Evolutionary conservation across 2,888 invertebrate species (phyloP).

Genomic region (Xestia xanthographa): DNA sequence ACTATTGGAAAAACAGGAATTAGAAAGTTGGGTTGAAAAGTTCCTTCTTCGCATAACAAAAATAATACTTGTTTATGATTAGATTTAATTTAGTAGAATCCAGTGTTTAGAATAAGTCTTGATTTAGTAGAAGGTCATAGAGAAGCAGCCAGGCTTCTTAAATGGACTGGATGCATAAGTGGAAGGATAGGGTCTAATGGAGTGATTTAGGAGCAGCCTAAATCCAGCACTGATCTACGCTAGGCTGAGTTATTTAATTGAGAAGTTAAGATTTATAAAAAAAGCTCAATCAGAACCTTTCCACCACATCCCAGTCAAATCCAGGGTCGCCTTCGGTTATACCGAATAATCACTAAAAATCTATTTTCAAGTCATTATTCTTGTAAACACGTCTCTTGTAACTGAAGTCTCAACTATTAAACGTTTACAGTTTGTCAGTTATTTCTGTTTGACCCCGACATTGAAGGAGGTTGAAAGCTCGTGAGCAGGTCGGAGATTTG

Average conservation of each 20-base stretch:
- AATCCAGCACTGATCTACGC: too few species aligned
- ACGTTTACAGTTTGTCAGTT: conserved; percentile 13
- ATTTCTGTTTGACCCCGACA: conserved; percentile 51
- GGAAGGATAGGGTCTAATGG: too few species aligned
- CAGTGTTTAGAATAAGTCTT: not conserved
- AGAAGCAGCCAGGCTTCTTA: too few species aligned
- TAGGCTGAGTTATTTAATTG: not conserved
- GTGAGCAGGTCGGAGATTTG: not conserved
- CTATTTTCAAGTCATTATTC: conserved; percentile 31
- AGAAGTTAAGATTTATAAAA: not conserved
- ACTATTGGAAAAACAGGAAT: too few species aligned
- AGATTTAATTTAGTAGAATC: not conserved
- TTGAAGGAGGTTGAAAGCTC: conserved; percentile 28
- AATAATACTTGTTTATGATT: too few species aligned
- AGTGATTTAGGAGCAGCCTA: too few species aligned
- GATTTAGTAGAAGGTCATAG: too few species aligned
- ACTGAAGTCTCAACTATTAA: conserved; percentile 17
- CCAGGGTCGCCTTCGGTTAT: not conserved
- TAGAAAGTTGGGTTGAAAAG: too few species aligned
- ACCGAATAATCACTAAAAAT: not conserved
- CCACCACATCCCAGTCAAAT: not conserved
- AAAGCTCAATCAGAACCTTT: not conserved
- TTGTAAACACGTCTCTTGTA: conserved; percentile 6
- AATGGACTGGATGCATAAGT: too few species aligned
- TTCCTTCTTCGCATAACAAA: too few species aligned